Evolutionary conservation across 2,113 vertebrate species (phyloP).

Genomic region (Gobiocypris rarus): DNA sequence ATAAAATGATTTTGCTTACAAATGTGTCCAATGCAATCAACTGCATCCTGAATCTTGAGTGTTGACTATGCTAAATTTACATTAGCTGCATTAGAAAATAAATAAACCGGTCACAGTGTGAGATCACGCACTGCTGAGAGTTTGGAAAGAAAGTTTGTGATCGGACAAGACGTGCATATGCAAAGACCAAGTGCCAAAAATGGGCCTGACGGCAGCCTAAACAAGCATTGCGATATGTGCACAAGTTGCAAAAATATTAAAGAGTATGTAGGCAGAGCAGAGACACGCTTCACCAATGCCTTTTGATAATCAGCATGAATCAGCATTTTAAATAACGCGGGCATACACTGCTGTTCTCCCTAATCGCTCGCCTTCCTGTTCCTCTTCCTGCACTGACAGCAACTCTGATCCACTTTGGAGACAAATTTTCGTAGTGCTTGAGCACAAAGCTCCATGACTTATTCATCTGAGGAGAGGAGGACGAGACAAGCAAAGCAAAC

Average conservation of each 20-base stretch:
- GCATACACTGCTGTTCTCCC: not conserved
- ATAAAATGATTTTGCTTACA: not conserved
- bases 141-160: not conserved
- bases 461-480: constrained; percentile 55
- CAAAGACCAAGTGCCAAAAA: not conserved
- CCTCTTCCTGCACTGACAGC: constrained; percentile 13
- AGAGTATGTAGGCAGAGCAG: not conserved
- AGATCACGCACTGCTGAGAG: not conserved
- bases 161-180: not conserved
- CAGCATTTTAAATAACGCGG: not conserved
- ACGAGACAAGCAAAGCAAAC: constrained; percentile 32
- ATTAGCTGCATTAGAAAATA: not conserved
- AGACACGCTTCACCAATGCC: not conserved
- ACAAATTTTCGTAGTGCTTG: constrained; percentile 23
- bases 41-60: not conserved
- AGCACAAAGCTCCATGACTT: constrained; percentile 53
- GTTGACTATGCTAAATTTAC: not conserved
- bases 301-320: constrained; percentile 26
- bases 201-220: not conserved
- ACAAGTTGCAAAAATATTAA: not conserved
- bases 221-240: not conserved
- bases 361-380: not conserved
- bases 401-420: constrained; percentile 34
- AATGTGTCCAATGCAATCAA: not conserved
- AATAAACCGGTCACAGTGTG: not conserved